Percentiles rank a stretch among this genome's conserved stretches.
Evolutionary conservation across 2,797 vertebrate species (phyloP).

Genomic region (Sebastes itinus): DNA sequence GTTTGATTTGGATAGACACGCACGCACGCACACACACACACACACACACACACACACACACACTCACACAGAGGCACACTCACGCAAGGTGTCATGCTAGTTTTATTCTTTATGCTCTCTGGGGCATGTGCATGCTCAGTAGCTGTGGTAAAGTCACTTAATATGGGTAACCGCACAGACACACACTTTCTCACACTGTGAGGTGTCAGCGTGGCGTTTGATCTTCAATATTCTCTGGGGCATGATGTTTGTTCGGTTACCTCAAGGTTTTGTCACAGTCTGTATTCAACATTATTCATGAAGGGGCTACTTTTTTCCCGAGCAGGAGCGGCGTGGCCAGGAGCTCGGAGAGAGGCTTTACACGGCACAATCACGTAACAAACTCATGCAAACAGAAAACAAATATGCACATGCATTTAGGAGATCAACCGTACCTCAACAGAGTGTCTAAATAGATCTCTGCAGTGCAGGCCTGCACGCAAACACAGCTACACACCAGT

Average conservation of each 20-base stretch:
- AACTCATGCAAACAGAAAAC: neutral
- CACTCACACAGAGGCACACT: neutral
- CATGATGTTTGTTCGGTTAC: slow-evolving; percentile 67
- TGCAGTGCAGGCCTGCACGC: neutral
- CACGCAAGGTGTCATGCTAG: slow-evolving; percentile 60
- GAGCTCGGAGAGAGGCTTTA: slow-evolving; percentile 36
- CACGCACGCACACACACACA: neutral
- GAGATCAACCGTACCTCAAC: slow-evolving; percentile 44
- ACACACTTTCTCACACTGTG: slow-evolving; percentile 20
- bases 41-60: slow-evolving; percentile 5
- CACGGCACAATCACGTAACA: neutral
- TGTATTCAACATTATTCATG: slow-evolving; percentile 70
- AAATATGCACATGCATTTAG: neutral
- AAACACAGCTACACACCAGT: slow-evolving; percentile 6
- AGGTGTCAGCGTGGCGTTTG: slow-evolving; percentile 61
- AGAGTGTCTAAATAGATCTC: slow-evolving; percentile 50
- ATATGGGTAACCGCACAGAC: slow-evolving; percentile 58
- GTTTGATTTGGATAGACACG: slow-evolving; percentile 46
- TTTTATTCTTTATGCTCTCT: slow-evolving; percentile 66
- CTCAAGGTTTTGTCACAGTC: slow-evolving; percentile 73
- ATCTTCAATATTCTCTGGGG: slow-evolving; percentile 63
- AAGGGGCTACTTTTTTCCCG: slow-evolving; percentile 53
- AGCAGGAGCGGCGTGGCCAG: slow-evolving; percentile 36
- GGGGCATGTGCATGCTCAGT: slow-evolving; percentile 54
- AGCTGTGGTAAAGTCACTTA: slow-evolving; percentile 64